A percentile compares a stretch with the other conserved stretches of the same genome.
Conservation (phyloP, 2,797 vertebrate species). For the Rhadinocentrus ornatus region DNA sequence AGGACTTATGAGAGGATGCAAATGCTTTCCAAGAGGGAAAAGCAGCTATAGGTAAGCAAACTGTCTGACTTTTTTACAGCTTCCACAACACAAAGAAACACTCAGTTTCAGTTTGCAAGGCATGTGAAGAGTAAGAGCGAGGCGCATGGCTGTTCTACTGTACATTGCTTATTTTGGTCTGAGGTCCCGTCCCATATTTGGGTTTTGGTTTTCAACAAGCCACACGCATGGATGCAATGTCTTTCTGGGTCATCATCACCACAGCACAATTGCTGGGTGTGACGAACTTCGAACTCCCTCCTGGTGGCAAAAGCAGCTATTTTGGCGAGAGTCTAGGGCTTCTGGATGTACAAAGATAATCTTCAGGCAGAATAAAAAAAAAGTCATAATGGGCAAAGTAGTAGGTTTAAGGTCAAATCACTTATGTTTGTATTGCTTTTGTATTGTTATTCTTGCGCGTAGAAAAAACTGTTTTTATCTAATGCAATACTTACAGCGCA, state of each 20-base stretch:
- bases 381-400: constrained; percentile 11
- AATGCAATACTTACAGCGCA: not conserved
- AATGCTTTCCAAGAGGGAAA: constrained; percentile 51
- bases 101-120: constrained; percentile 6
- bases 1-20: constrained; percentile 56
- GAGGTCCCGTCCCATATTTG: constrained; percentile 72
- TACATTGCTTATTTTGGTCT: constrained; percentile 74
- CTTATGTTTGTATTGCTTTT: not conserved
- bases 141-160: constrained; percentile 48
- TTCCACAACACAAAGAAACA: constrained; percentile 37
- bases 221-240: constrained; percentile 65
- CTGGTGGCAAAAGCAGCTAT: constrained; percentile 58
- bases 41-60: constrained; percentile 62
- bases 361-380: constrained; percentile 20
- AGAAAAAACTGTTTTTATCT: not conserved
- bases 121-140: constrained; percentile 36
- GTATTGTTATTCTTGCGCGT: not conserved
- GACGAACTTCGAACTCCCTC: constrained; percentile 58
- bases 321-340: constrained; percentile 51
- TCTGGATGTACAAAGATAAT: constrained; percentile 33
- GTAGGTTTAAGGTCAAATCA: not conserved
- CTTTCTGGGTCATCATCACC: constrained; percentile 68
- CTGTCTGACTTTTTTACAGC: constrained; percentile 48
- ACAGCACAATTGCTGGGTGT: constrained; percentile 77
- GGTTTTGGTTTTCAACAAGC: constrained; percentile 75